phyloP scores from a whole-genome alignment of 2,797 vertebrate species.

The Vespertilio murinus region DNA sequence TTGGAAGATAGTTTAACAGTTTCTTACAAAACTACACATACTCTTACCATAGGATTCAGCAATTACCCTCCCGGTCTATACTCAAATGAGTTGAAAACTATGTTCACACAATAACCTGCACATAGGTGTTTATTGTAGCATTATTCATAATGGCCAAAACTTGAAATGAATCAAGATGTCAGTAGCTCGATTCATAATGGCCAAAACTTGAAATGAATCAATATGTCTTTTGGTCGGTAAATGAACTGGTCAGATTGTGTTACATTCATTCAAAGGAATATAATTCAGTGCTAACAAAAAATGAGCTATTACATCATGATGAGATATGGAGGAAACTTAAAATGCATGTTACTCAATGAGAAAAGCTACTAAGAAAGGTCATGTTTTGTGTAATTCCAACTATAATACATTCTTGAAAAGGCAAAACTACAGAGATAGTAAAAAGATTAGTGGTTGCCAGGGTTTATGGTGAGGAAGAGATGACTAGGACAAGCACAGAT shows the following conservation, averaged over 20 bases:
- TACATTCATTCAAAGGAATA: not conserved
- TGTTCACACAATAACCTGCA: not conserved
- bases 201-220: not conserved
- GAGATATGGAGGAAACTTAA: not conserved
- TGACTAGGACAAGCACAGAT: not conserved
- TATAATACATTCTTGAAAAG: constrained; percentile 1
- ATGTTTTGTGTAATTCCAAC: not conserved
- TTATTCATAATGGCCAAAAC: too few species aligned
- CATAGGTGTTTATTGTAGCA: not conserved
- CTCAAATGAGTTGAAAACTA: not conserved
- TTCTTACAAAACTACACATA: not conserved
- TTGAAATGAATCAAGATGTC: too few species aligned
- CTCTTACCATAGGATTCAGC: not conserved
- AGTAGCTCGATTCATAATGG: not conserved
- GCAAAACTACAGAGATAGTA: not conserved
- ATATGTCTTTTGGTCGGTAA: not conserved
- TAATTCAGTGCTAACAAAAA: constrained; percentile 15
- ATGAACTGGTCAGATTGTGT: not conserved
- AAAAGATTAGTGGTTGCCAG: not conserved
- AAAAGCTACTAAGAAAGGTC: not conserved
- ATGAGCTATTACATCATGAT: not conserved
- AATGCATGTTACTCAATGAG: not conserved
- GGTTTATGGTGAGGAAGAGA: not conserved
- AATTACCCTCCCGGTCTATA: not conserved
- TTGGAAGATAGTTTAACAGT: not conserved